Evolutionary conservation across 2,113 vertebrate species (phyloP).

Genomic region (Calidris pygmaea): DNA sequence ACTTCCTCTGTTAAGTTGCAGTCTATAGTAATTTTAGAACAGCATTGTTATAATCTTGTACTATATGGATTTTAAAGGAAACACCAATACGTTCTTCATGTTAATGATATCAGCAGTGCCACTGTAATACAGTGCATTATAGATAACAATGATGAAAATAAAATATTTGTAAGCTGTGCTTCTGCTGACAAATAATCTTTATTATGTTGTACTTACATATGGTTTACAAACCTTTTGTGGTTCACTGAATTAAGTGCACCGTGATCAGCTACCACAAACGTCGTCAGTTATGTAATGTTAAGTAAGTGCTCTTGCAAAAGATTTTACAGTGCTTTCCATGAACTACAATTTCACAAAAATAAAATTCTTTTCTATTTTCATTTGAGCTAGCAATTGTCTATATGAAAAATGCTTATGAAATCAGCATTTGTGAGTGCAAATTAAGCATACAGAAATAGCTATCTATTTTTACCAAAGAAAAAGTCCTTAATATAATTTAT

Average conservation of each 20-base stretch:
- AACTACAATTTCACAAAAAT: not conserved
- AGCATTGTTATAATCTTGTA: not conserved
- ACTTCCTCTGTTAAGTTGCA: constrained; percentile 14
- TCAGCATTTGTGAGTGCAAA: not conserved
- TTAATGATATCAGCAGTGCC: not conserved
- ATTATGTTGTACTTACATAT: not conserved
- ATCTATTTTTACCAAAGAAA: not conserved
- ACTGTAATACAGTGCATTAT: not conserved
- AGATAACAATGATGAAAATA: constrained; percentile 36
- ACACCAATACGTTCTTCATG: not conserved
- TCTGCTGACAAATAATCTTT: constrained; percentile 32
- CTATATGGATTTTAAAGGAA: constrained; percentile 34
- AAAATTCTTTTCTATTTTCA: not conserved
- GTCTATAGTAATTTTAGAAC: constrained; percentile 4
- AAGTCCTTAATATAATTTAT: not conserved
- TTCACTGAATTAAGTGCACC: not conserved
- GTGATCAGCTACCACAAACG: not conserved
- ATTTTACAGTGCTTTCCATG: not conserved
- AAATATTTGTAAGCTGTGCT: constrained; percentile 39
- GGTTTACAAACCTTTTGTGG: not conserved
- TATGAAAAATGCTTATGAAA: not conserved
- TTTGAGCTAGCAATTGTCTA: not conserved
- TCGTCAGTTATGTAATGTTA: not conserved
- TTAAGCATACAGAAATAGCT: not conserved
- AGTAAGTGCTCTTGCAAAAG: not conserved